These are phyloP conservation scores for Apocheima hispidaria DNA, from an alignment of 2,888 invertebrate genomes.

Conservation along the genomic window DNA sequence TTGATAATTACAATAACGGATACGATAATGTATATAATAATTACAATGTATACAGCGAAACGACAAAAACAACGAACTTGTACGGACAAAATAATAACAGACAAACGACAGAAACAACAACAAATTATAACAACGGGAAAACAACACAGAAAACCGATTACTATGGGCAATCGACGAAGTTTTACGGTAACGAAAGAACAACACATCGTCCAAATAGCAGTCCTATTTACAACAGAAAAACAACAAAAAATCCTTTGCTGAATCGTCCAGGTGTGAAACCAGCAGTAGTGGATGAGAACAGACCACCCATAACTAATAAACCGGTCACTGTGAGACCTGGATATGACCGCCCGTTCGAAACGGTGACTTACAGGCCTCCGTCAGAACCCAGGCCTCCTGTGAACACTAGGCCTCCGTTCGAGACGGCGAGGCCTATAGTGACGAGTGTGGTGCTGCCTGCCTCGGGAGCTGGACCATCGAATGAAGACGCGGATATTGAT, in stretches of 20 bases:
- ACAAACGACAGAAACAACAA: constrained; percentile 21
- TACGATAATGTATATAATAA: constrained; percentile 31
- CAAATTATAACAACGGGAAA: constrained; percentile 10
- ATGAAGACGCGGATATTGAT: constrained; percentile 51
- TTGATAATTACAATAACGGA: constrained; percentile 26
- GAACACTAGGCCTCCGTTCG: constrained; percentile 25
- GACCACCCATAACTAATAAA: constrained; percentile 73
- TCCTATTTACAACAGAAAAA: constrained; percentile 33
- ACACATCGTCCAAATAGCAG: constrained; percentile 22
- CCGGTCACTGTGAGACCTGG: constrained; percentile 50
- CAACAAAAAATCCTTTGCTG: constrained; percentile 48
- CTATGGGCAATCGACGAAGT: not conserved
- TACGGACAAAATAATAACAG: constrained; percentile 7
- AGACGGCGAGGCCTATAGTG: constrained; percentile 11
- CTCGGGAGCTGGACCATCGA: not conserved
- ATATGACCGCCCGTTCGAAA: constrained; percentile 41
- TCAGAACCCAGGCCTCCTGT: constrained; percentile 28
- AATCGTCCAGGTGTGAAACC: constrained; percentile 69
- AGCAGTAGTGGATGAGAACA: constrained; percentile 54
- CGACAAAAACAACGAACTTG: constrained; percentile 7
- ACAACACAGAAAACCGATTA: constrained; percentile 9
- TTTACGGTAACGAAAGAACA: constrained; percentile 19
- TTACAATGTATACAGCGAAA: constrained; percentile 3
- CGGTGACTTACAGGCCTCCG: constrained; percentile 38
- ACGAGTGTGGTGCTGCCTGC: constrained; percentile 21